Evolutionary conservation across 2,797 vertebrate species (phyloP).

Genomic region (Iguana delicatissima): DNA sequence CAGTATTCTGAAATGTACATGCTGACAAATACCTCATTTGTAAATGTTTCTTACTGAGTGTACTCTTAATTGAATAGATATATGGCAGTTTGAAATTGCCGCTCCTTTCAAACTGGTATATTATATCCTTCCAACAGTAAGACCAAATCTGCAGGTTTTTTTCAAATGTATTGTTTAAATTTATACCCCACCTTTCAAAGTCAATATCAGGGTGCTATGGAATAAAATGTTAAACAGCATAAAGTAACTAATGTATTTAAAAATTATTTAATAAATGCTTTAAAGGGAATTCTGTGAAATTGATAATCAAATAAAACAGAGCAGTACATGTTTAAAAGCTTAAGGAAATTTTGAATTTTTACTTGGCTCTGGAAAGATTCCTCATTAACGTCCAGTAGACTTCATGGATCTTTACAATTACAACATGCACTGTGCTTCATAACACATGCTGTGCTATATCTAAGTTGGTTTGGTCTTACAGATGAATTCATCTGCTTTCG

Average conservation of each 20-base stretch:
- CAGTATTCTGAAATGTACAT: slow-evolving; percentile 69
- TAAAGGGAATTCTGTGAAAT: not conserved
- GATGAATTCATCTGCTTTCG: not conserved
- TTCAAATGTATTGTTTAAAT: not conserved
- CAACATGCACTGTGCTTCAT: not conserved
- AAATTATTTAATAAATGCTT: not conserved
- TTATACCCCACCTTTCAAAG: not conserved
- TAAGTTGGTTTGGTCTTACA: not conserved
- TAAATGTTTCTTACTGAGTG: not conserved
- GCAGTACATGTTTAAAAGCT: not conserved
- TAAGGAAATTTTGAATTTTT: not conserved
- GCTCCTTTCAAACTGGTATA: not conserved
- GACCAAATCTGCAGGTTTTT: not conserved
- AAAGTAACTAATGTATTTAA: not conserved
- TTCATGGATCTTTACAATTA: not conserved
- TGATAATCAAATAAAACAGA: not conserved
- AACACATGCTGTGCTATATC: not conserved
- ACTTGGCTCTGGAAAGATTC: no score
- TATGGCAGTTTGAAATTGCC: not conserved
- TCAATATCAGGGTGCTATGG: not conserved
- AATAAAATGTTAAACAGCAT: not conserved
- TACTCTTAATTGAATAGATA: not conserved
- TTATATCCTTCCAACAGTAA: not conserved
- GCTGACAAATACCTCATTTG: not conserved
- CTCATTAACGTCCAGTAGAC: not conserved